Conservation (phyloP, 2,113 vertebrate genomes). For the Siniperca chuatsi region DNA sequence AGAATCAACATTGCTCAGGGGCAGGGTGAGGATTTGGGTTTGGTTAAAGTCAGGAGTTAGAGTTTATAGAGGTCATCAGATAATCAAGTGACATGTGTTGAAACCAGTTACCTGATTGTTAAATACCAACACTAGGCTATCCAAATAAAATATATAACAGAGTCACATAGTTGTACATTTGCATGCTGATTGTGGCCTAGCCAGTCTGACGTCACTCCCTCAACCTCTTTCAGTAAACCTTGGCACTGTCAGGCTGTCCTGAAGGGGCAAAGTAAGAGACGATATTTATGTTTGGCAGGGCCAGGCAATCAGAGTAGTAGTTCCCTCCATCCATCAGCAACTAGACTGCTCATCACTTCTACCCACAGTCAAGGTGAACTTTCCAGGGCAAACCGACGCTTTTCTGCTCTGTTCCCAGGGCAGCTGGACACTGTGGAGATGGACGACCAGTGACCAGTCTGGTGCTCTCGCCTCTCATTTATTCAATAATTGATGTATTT, state of each 20-base stretch:
- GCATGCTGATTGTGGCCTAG: background rate
- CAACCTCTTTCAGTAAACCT: conserved; percentile 31
- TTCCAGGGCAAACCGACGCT: conserved; percentile 31
- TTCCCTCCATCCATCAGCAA: conserved; percentile 62
- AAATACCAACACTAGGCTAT: background rate
- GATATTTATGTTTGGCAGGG: conserved; percentile 57
- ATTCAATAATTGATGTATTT: conserved; percentile 59
- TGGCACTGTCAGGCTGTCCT: conserved; percentile 38
- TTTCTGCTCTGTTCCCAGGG: conserved; percentile 7
- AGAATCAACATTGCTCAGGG: conserved; percentile 25
- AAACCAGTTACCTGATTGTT: background rate
- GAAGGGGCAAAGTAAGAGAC: conserved; percentile 35
- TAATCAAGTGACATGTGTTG: conserved; percentile 6
- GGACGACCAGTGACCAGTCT: conserved; percentile 10
- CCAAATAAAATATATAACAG: background rate
- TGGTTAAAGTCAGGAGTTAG: conserved; percentile 30
- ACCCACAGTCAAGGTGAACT: conserved; percentile 54
- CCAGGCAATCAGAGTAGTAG: conserved; percentile 31
- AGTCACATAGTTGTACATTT: background rate
- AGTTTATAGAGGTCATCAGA: conserved; percentile 36
- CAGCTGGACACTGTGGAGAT: conserved; percentile 30
- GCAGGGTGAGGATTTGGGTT: conserved; percentile 13
- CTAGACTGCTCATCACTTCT: conserved; percentile 47
- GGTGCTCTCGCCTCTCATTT: conserved; percentile 41
- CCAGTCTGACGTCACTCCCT: conserved; percentile 17